Percentiles rank a stretch among this genome's conserved stretches.
Conservation (phyloP, 2,888 invertebrate genomes). For the Hypomecis atomaria region DNA sequence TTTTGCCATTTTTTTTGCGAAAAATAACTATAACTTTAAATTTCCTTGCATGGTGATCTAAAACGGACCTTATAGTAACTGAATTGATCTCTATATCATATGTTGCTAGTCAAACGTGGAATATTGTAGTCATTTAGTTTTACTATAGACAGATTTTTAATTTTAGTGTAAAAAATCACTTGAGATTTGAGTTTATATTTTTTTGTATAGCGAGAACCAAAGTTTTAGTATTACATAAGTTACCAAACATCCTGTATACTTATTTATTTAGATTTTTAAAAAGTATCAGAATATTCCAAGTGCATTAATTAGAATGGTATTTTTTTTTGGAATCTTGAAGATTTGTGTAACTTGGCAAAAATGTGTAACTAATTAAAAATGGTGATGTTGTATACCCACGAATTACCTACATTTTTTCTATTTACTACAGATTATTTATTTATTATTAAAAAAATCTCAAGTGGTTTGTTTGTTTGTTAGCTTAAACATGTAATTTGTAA, state of each 20-base stretch:
- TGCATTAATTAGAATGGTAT: too few species aligned
- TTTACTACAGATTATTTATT: neutral
- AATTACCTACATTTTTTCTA: too few species aligned
- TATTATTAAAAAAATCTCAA: constrained; percentile 27
- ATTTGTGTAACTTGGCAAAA: too few species aligned
- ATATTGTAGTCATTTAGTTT: constrained; percentile 58
- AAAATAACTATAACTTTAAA: too few species aligned
- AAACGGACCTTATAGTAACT: constrained; percentile 40
- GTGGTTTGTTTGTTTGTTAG: constrained; percentile 25
- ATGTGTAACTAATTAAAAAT: too few species aligned
- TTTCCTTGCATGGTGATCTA: constrained; percentile 20
- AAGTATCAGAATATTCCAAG: too few species aligned
- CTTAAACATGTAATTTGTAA: constrained; percentile 22
- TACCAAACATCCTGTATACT: too few species aligned
- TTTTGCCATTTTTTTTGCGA: too few species aligned
- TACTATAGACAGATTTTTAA: constrained; percentile 30
- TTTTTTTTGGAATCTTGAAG: too few species aligned
- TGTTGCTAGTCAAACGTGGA: constrained; percentile 79
- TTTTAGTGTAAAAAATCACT: constrained; percentile 35
- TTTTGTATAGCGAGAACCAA: neutral
- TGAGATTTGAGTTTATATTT: constrained; percentile 6
- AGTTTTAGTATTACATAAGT: constrained; percentile 1
- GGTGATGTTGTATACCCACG: too few species aligned
- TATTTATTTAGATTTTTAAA: too few species aligned
- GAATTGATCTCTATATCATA: constrained; percentile 74